Percentiles rank a stretch among this genome's conserved stretches.
phyloP scores from a whole-genome alignment of 2,888 invertebrate species.

The Pristionchus arcanus region DNA sequence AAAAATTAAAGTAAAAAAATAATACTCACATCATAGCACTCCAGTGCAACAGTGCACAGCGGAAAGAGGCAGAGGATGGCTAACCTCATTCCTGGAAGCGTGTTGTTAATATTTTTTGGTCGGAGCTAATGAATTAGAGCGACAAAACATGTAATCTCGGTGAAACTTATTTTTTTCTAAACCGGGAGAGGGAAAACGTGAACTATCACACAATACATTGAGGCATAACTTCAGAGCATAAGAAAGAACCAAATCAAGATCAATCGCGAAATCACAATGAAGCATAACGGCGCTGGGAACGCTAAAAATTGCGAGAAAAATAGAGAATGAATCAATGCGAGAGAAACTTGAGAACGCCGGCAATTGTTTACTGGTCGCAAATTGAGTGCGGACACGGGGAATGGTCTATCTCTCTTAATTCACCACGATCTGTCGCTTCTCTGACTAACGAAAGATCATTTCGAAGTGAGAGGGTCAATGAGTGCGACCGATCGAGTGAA shows the following conservation, averaged over 20 bases:
- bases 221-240: too few relatives aligned
- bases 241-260: neutral
- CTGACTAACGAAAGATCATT: too few relatives aligned
- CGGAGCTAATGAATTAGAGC: neutral
- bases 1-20: neutral
- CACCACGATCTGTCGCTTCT: too few relatives aligned
- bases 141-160: neutral
- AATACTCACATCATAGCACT: slow-evolving; percentile 44
- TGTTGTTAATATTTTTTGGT: neutral
- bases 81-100: slow-evolving; percentile 31
- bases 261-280: neutral
- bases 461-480: neutral
- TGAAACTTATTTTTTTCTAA: neutral
- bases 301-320: neutral
- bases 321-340: neutral
- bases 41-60: neutral
- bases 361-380: slow-evolving; percentile 13
- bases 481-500: neutral
- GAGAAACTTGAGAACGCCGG: neutral
- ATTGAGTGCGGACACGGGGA: neutral
- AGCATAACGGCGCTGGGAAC: neutral
- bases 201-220: too few relatives aligned
- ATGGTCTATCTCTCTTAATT: neutral
- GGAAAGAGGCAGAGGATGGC: slow-evolving; percentile 9
- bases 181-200: neutral